Percentiles rank a stretch among this genome's conserved stretches.
These are phyloP conservation scores for Hypselothyrea guttata DNA, from an alignment of 2,888 invertebrate species.

Conservation along the genomic window DNA sequence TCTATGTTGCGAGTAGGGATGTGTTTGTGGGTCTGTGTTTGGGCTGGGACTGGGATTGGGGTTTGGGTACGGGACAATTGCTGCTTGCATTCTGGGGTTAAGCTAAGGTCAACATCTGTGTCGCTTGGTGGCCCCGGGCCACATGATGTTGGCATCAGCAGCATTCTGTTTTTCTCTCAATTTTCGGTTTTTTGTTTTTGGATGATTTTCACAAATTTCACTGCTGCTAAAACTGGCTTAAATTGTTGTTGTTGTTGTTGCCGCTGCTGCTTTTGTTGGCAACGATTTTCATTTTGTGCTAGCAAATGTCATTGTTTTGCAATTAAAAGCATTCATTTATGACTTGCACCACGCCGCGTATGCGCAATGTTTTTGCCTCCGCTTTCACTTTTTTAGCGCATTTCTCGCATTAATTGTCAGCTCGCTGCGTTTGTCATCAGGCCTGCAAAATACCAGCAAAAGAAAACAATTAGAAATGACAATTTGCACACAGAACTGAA, in stretches of 20 bases:
- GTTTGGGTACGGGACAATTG: constrained; percentile 4
- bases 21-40: neutral
- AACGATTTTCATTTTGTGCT: constrained; percentile 43
- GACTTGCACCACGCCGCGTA: constrained; percentile 47
- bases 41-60: neutral
- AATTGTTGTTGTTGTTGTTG: constrained; percentile 26
- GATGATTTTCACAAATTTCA: constrained; percentile 43
- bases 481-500: constrained; percentile 6
- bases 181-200: constrained; percentile 28
- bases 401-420: constrained; percentile 38
- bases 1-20: constrained; percentile 7
- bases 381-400: constrained; percentile 7
- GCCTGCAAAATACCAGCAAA: constrained; percentile 28
- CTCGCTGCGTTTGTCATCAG: constrained; percentile 41
- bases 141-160: constrained; percentile 82
- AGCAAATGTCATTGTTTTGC: constrained; percentile 70
- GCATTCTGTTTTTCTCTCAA: constrained; percentile 61
- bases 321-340: constrained; percentile 74
- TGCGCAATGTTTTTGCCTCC: constrained; percentile 25
- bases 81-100: constrained; percentile 26
- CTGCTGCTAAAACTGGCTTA: constrained; percentile 38
- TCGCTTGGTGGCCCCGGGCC: constrained; percentile 80
- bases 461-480: neutral
- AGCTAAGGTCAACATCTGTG: constrained; percentile 34
- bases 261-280: constrained; percentile 30